A percentile compares a stretch with the other conserved stretches of the same genome.
Evolutionary conservation across 2,113 vertebrate species (phyloP).

Genomic region (Cyprinodon variegatus): DNA sequence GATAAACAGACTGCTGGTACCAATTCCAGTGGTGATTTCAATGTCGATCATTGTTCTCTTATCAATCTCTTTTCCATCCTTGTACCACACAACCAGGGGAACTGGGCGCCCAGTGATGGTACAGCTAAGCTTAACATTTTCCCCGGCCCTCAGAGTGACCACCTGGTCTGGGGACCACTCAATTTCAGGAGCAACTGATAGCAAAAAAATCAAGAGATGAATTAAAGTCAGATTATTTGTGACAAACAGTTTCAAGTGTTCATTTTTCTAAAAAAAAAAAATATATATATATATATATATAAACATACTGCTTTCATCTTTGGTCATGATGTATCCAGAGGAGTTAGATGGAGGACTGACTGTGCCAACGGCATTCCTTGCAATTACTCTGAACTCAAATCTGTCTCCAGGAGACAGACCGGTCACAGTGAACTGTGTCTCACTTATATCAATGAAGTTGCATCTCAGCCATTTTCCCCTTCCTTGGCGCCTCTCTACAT

Average conservation of each 20-base stretch:
- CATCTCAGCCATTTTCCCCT: constrained; percentile 91
- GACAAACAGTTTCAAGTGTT: neutral
- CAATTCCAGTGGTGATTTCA: constrained; percentile 89
- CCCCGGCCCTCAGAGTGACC: constrained; percentile 88
- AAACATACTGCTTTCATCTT: constrained; percentile 92
- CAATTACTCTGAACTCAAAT: constrained; percentile 95
- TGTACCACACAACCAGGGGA: constrained; percentile 93
- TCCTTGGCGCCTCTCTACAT: constrained; percentile 94
- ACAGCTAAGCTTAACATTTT: constrained; percentile 88
- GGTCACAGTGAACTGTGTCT: constrained; percentile 93
- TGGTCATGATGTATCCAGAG: constrained; percentile 96
- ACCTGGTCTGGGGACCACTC: constrained; percentile 90
- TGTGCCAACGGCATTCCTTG: constrained; percentile 96
- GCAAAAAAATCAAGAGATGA: constrained; percentile 41
- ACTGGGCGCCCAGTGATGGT: constrained; percentile 90
- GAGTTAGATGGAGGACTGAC: constrained; percentile 97
- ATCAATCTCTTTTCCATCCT: constrained; percentile 93
- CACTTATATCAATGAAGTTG: constrained; percentile 95
- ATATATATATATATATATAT: neutral
- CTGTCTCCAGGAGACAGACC: constrained; percentile 92
- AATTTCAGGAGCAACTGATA: constrained; percentile 89
- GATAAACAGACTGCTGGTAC: constrained; percentile 89
- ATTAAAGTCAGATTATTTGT: neutral
- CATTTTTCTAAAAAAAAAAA: neutral
- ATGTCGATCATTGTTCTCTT: constrained; percentile 84